A percentile compares a stretch with the other conserved stretches of the same genome.
phyloP scores from a whole-genome alignment of 2,888 invertebrate genomes.

The Amiota communis region DNA sequence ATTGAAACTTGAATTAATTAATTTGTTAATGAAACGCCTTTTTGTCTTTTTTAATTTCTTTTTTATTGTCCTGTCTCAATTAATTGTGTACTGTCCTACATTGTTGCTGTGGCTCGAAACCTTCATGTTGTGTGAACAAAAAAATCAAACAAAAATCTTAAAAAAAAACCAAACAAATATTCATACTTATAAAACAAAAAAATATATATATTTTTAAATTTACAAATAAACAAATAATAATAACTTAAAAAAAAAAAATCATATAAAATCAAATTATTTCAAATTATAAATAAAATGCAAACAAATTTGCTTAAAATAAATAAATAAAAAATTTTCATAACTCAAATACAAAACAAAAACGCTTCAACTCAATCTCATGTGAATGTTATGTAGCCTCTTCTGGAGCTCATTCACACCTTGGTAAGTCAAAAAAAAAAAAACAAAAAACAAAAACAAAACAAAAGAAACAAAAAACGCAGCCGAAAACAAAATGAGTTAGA shows the following conservation, averaged over 20 bases:
- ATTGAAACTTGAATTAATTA: conserved; percentile 48
- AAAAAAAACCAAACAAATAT: conserved; percentile 39
- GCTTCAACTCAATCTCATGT: conserved; percentile 53
- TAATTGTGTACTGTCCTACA: conserved; percentile 72
- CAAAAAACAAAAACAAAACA: conserved; percentile 40
- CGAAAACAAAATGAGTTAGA: too few relatives aligned
- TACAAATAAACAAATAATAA: conserved; percentile 51
- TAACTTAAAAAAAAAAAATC: conserved; percentile 32
- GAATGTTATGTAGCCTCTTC: conserved; percentile 87
- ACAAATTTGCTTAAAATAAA: conserved; percentile 32
- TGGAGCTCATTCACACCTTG: conserved; percentile 99
- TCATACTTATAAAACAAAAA: conserved; percentile 48
- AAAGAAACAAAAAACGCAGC: conserved; percentile 13
- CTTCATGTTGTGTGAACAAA: conserved; percentile 72
- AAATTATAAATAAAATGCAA: conserved; percentile 44
- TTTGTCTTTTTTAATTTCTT: conserved; percentile 71
- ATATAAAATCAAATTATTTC: conserved; percentile 30
- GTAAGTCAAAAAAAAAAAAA: conserved; percentile 82
- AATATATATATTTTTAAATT: too few relatives aligned
- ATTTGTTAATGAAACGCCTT: conserved; percentile 69
- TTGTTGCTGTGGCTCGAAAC: conserved; percentile 74
- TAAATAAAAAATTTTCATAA: conserved; percentile 46
- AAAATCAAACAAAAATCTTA: conserved; percentile 55
- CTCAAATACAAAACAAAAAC: conserved; percentile 46
- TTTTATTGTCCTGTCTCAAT: conserved; percentile 72